Base-by-base conservation (phyloP, 2,888 invertebrate species). In the Ernsta delagoae region DNA sequence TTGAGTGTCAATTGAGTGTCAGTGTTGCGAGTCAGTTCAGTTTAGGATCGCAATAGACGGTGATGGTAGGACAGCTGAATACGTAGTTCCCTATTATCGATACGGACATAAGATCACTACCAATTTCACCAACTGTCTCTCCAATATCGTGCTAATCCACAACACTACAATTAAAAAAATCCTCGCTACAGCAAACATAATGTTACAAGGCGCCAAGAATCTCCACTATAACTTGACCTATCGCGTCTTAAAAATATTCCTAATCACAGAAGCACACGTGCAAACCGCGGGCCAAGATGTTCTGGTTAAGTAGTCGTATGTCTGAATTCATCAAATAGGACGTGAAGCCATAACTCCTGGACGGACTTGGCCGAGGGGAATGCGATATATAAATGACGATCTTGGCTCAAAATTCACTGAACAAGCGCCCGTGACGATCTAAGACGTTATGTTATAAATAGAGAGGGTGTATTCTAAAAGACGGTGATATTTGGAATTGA, bases 371-470 rank as follows among this genome's bases (percentile, higher is more conserved):
- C 84, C 84, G 74, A 81, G 78, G 79, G 86, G 88, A 88, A 91
- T 90, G 88, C 83, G 83, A 89, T 91, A 88, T 88, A 81, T 88
- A 86, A 82, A 79, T 83, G 83, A 83, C 84, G 79, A 84, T 83
- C 83, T 86, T 81, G 83, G 84, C 82, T 84, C 80, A 80, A 87
- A 88, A 88, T 88, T 87, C 83, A 83, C 78, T 82, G 76, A 79
- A 80, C 82, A 79, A 75, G 79, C 76, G 72, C 70, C 76, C 76
- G 83, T 80, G 82, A 81, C 82, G 81, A 82, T 83, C 83, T 79
- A 78, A 75, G 72, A 78, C 77, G 63, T 70, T 78, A 75, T 77
- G 77, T 71, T 80, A 77, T 75, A 79, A 77, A 79, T 74, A 75
- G 64, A n/a, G 9, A 36, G 70, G 65, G 31, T 50, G 7, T 39